Base-by-base conservation (phyloP, 2,797 vertebrate genomes). In the Leptodactylus fallax region DNA sequence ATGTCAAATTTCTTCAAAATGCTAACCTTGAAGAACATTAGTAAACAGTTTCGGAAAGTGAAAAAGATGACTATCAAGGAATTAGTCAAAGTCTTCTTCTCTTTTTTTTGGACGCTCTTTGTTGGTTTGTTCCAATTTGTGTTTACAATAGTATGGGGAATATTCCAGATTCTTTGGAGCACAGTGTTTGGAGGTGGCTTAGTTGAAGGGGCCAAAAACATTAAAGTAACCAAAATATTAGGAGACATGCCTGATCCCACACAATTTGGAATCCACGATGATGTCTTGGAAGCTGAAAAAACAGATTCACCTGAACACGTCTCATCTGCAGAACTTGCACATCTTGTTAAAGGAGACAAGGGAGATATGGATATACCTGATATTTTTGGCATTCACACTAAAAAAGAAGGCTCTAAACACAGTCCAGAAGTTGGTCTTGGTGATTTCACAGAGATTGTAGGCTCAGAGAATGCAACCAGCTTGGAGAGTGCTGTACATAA, bases 191-290 rank as follows among this genome's bases (percentile, higher is more conserved):
- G 98, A 7, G 98, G 98, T 0, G 98, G 98, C 89, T 93, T 99
- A 0, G 97, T 99, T 1, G 98, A 99, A 95, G 98, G 98, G 60
- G 98, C 98, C 83, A 99, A 98, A 92, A 99, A 99, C 84, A 99
- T 99, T 93, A 97, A 98, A 94, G 98, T 99, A 90, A 99, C 97
- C 0, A 98, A 99, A 92, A 98, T 99, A 92, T 92, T 99, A 91
- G 98, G 98, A 16, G 98, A 99, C 92, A 99, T 99, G 98, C 98
- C 98, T 0, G 98, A 99, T 92, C 98, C 98, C 69, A 99, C 98
- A n/a, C 98, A 99, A 88, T 99, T 99, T 90, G 98, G 98, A 86
- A 99, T 99, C 91, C 98, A 99, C 0, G 97, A 98, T 9, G 98
- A 99, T 61, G 94, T 96, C 45, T 60, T 97, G 27, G 98, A 99